phyloP scores from a whole-genome alignment of 1,140 invertebrate species.

The Tetramorium alpestre region DNA sequence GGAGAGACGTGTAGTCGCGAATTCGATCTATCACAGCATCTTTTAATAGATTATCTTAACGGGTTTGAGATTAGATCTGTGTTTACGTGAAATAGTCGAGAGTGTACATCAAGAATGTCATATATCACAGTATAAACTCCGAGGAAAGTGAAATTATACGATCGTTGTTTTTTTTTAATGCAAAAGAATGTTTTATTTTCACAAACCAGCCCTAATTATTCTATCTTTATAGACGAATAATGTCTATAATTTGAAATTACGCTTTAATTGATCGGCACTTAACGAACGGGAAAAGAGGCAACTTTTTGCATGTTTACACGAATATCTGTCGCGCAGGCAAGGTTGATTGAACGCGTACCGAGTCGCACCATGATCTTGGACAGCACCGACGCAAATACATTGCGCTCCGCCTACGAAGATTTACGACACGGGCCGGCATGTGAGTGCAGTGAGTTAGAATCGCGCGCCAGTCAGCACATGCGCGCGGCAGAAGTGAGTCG shows the following conservation, averaged over 20 bases:
- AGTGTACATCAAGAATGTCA: neutral
- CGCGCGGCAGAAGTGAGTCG: conserved; percentile 63
- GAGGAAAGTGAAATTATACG: conserved; percentile 33
- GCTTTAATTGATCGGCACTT: neutral
- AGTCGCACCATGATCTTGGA: conserved; percentile 61
- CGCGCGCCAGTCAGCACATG: conserved; percentile 69
- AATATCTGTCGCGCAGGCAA: conserved; percentile 17
- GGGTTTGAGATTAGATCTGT: conserved; percentile 13
- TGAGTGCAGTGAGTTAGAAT: conserved; percentile 65
- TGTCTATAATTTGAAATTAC: neutral
- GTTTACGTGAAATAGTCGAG: neutral
- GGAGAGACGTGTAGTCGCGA: neutral
- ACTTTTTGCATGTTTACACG: conserved; percentile 18
- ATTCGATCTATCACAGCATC: neutral
- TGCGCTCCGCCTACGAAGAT: conserved; percentile 71
- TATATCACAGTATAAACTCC: neutral
- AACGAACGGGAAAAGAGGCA: neutral
- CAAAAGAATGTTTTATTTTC: neutral
- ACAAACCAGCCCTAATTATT: neutral
- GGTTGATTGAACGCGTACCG: conserved; percentile 1
- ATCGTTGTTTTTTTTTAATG: neutral
- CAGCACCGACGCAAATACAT: conserved; percentile 64
- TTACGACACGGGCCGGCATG: conserved; percentile 60
- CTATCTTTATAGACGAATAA: neutral
- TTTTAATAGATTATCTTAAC: neutral